phyloP scores from a whole-genome alignment of 2,888 invertebrate species.

The Mimumesa dahlbomi region DNA sequence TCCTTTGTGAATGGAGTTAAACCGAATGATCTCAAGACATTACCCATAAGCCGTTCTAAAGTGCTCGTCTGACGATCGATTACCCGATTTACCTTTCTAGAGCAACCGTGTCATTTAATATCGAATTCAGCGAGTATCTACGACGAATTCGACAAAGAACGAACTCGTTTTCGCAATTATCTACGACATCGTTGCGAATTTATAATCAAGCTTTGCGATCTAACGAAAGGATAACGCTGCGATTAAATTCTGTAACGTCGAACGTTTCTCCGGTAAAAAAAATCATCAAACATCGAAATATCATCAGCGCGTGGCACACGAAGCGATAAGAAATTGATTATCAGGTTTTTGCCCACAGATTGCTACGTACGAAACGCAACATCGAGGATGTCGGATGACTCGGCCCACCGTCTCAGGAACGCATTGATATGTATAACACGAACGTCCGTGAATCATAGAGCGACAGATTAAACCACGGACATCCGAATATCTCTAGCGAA shows the following conservation, averaged over 20 bases:
- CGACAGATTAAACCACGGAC: slow-evolving; percentile 39
- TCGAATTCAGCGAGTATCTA: no score
- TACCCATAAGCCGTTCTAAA: slow-evolving; percentile 11
- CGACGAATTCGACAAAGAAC: no score
- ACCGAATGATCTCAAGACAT: slow-evolving; percentile 53
- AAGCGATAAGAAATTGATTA: no score
- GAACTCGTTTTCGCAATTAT: no score
- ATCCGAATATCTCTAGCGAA: slow-evolving; percentile 49
- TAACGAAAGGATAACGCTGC: no score
- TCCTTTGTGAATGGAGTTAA: slow-evolving; percentile 54
- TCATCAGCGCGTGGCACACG: no score
- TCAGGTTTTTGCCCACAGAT: no score
- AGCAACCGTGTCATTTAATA: background rate
- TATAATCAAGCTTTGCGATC: no score
- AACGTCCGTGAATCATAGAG: slow-evolving; percentile 40
- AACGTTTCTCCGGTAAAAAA: no score
- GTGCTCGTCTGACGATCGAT: slow-evolving; percentile 8
- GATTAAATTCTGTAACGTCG: no score
- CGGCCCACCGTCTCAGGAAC: slow-evolving; percentile 46
- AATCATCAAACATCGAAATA: no score
- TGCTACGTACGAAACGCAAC: slow-evolving; percentile 39
- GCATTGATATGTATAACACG: slow-evolving; percentile 70
- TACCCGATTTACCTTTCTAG: background rate
- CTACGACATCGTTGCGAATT: no score
- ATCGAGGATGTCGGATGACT: slow-evolving; percentile 22